Conservation (phyloP, 2,888 invertebrate genomes). For the Blastobasis adustella region DNA sequence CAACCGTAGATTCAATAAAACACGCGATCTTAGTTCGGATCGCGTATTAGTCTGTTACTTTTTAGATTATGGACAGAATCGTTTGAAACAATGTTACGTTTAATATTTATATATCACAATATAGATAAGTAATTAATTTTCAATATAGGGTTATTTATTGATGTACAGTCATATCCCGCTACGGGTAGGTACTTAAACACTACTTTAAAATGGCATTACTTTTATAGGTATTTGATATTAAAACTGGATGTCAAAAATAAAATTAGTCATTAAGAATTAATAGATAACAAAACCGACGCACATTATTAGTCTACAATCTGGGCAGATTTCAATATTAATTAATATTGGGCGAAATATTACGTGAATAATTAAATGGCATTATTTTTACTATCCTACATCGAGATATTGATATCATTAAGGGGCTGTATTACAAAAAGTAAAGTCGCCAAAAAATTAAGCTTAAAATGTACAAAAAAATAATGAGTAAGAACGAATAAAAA, state of each 20-base stretch:
- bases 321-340: no score
- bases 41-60: no score
- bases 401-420: slow-evolving; percentile 2
- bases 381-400: neutral
- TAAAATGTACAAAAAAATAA: slow-evolving; percentile 26
- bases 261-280: no score
- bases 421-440: slow-evolving; percentile 19
- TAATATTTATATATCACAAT: slow-evolving; percentile 50
- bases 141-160: slow-evolving; percentile 2
- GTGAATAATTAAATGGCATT: neutral
- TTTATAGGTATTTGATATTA: no score
- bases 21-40: no score
- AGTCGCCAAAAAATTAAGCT: slow-evolving; percentile 24
- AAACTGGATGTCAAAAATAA: no score
- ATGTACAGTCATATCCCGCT: slow-evolving; percentile 2
- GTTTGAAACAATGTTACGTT: slow-evolving; percentile 44
- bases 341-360: no score
- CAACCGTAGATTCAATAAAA: no score
- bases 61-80: slow-evolving; percentile 49
- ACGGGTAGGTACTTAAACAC: neutral
- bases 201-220: no score
- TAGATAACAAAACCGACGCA: no score
- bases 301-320: no score
- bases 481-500: slow-evolving; percentile 38
- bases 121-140: slow-evolving; percentile 24